phyloP scores from a whole-genome alignment of 1,140 invertebrate species.

The Trichonephila clavata region DNA sequence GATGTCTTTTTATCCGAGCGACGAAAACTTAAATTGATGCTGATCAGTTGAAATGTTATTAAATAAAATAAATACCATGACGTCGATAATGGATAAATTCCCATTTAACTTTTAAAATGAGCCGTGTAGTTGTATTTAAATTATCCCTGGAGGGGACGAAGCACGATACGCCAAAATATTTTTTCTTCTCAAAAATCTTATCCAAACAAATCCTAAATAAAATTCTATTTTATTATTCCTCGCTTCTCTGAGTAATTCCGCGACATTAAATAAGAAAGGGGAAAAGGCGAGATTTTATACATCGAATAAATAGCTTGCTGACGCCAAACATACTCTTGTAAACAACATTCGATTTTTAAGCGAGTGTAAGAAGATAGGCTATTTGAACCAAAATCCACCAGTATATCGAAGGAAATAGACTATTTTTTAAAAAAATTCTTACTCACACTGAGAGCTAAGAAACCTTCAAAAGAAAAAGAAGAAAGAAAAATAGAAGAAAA shows the following conservation, averaged over 20 bases:
- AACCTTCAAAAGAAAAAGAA: neutral
- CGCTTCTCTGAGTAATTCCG: neutral
- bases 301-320: slow-evolving; percentile 18
- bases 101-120: too few relatives aligned
- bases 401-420: neutral
- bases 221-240: slow-evolving; percentile 7
- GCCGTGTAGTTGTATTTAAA: too few relatives aligned
- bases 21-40: too few relatives aligned
- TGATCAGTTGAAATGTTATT: too few relatives aligned
- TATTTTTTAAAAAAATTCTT: neutral
- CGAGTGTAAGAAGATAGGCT: slow-evolving; percentile 15
- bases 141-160: neutral
- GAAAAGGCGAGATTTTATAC: slow-evolving; percentile 41
- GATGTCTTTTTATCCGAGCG: too few relatives aligned
- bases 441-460: neutral
- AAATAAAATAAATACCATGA: too few relatives aligned
- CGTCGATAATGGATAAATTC: too few relatives aligned
- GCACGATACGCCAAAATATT: neutral
- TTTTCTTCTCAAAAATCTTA: neutral
- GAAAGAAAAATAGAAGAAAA: neutral
- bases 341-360: slow-evolving; percentile 41
- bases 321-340: slow-evolving; percentile 14
- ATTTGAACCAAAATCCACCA: slow-evolving; percentile 19
- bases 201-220: neutral
- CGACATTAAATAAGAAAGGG: neutral